These are phyloP conservation scores for Apostichopus parvimensis DNA, from an alignment of 35 echinoderm and acorn worm species.

Conservation along the genomic window DNA sequence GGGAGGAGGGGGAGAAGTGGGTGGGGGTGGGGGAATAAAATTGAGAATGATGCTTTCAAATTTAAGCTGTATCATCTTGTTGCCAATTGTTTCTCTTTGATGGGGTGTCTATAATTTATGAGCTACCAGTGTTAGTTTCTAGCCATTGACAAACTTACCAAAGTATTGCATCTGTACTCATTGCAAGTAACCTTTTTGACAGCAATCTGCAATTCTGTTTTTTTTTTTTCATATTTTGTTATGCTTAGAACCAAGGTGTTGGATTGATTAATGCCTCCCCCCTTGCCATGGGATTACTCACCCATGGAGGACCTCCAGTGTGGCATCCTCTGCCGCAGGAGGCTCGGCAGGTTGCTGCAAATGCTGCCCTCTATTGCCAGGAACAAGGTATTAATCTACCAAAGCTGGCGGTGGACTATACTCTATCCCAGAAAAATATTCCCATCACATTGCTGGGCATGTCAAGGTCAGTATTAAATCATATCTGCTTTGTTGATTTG, in stretches of 20 bases:
- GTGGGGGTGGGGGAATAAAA: too few relatives aligned
- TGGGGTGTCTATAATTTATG: too few relatives aligned
- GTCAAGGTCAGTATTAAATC: slow-evolving; percentile 48
- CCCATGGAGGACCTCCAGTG: slow-evolving; percentile 54
- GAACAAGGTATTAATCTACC: slow-evolving; percentile 68
- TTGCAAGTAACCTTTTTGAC: too few relatives aligned
- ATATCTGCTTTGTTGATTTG: background rate
- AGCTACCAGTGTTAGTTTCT: too few relatives aligned
- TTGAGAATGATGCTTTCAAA: too few relatives aligned
- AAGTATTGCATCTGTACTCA: too few relatives aligned
- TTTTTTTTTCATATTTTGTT: slow-evolving; percentile 12
- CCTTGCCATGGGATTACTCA: slow-evolving; percentile 82
- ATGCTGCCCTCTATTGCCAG: slow-evolving; percentile 74
- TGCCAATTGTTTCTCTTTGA: too few relatives aligned
- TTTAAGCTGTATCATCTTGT: too few relatives aligned
- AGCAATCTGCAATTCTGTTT: background rate
- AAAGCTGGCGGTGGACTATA: slow-evolving; percentile 72
- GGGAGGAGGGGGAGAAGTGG: too few relatives aligned
- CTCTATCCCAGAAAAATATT: slow-evolving; percentile 43
- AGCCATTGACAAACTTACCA: too few relatives aligned
- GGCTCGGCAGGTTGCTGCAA: slow-evolving; percentile 35
- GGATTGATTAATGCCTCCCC: slow-evolving; percentile 85
- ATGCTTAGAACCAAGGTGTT: slow-evolving; percentile 66
- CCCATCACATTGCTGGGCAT: slow-evolving; percentile 66
- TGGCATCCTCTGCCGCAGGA: slow-evolving; percentile 80